phyloP scores from a whole-genome alignment of 2,797 vertebrate species.

The Cyclopterus lumpus region DNA sequence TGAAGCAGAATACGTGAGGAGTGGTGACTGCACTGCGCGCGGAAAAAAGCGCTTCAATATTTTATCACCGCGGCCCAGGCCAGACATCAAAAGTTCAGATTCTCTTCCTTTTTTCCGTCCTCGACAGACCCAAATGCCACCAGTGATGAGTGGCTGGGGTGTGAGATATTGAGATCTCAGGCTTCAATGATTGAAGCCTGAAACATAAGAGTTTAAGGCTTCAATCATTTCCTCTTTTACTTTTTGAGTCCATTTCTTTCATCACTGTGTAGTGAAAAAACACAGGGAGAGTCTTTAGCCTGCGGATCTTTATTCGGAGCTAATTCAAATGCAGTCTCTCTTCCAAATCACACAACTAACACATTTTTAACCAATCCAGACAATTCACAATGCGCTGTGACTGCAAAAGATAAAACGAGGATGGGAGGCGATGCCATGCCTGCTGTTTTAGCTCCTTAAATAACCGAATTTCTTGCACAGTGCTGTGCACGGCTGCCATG shows the following conservation, averaged over 20 bases:
- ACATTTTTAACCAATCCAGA: constrained; percentile 16
- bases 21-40: constrained; percentile 54
- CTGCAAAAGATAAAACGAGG: constrained; percentile 30
- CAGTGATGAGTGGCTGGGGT: constrained; percentile 39
- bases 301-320: constrained; percentile 21
- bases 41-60: constrained; percentile 68
- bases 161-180: constrained; percentile 28
- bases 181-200: too few species aligned
- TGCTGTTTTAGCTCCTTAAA: constrained; percentile 40
- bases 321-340: constrained; percentile 17
- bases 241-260: not conserved
- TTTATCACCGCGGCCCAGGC: constrained; percentile 60
- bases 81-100: constrained; percentile 57
- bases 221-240: constrained; percentile 2
- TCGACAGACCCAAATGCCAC: constrained; percentile 59
- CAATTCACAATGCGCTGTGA: constrained; percentile 1
- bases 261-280: not conserved
- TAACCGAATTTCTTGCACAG: constrained; percentile 28
- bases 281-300: constrained; percentile 10
- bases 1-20: constrained; percentile 74
- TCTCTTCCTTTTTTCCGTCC: constrained; percentile 26
- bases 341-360: constrained; percentile 28
- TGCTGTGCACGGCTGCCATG: constrained; percentile 20
- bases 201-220: not conserved
- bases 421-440: not conserved